Evolutionary conservation across 2,113 vertebrate genomes (phyloP).

Genomic region (Heptranchias perlo): DNA sequence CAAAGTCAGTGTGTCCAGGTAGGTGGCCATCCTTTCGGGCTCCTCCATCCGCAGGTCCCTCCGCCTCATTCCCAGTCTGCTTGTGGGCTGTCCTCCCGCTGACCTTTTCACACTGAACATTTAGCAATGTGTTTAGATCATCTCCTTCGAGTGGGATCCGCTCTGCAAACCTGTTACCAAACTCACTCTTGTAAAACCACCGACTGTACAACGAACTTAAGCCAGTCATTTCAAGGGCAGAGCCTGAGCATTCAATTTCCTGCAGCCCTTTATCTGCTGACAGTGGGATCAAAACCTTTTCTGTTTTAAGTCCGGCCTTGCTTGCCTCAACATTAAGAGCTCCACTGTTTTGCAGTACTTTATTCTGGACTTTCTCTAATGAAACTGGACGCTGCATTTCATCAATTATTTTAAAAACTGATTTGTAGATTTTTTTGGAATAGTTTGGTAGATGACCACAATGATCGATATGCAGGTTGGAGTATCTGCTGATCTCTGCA

Average conservation of each 20-base stretch:
- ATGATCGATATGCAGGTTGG: not conserved
- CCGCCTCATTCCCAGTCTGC: not conserved
- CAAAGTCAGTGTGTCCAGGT: too few species aligned
- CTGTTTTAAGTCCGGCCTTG: not conserved
- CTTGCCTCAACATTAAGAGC: not conserved
- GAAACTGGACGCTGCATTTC: not conserved
- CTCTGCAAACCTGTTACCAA: not conserved
- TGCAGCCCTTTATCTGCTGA: not conserved
- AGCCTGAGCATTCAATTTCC: not conserved
- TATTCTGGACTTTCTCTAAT: not conserved
- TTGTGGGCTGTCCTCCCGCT: not conserved
- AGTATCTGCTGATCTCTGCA: not conserved
- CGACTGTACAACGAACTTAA: not conserved
- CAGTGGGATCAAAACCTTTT: not conserved
- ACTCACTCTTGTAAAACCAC: not conserved
- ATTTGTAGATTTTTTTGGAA: constrained; percentile 35
- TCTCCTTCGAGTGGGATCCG: not conserved
- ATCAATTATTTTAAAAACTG: constrained; percentile 32
- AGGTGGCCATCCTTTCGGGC: not conserved
- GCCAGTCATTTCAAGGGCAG: not conserved
- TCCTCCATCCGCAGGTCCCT: not conserved
- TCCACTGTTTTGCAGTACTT: too few species aligned
- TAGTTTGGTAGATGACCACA: not conserved
- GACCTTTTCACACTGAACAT: not conserved
- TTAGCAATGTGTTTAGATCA: not conserved